A percentile compares a stretch with the other conserved stretches of the same genome.
Evolutionary conservation across 2,113 vertebrate genomes (phyloP).

Genomic region (Engystomops pustulosus): DNA sequence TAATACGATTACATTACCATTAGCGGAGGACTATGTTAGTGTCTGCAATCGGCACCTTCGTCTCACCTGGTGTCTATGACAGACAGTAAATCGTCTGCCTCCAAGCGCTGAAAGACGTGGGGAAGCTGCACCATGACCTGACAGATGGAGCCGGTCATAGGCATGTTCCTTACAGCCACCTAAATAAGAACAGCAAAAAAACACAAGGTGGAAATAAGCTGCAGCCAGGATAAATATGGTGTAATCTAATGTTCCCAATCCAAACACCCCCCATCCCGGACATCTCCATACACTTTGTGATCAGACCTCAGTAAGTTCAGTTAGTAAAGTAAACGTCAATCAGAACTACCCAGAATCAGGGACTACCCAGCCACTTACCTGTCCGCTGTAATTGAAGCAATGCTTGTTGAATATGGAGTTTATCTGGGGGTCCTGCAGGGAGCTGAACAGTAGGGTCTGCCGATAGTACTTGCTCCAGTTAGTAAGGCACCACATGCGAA

Average conservation of each 20-base stretch:
- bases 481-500: conserved; percentile 91
- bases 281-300: too few species aligned
- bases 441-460: conserved; percentile 91
- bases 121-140: conserved; percentile 92
- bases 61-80: conserved; percentile 80
- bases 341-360: too few species aligned
- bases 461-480: conserved; percentile 89
- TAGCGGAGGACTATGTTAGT: too few species aligned
- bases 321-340: too few species aligned
- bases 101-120: conserved; percentile 90
- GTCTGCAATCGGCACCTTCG: background rate
- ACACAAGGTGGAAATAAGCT: background rate
- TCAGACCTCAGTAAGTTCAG: too few species aligned
- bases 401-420: conserved; percentile 89
- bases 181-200: conserved; percentile 62
- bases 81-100: conserved; percentile 74
- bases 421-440: conserved; percentile 89
- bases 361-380: conserved; percentile 74
- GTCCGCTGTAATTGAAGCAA: conserved; percentile 86
- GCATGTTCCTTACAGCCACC: conserved; percentile 82
- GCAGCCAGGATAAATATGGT: background rate
- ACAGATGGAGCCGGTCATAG: conserved; percentile 84
- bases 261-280: too few species aligned
- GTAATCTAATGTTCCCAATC: background rate
- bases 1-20: too few species aligned